Evolutionary conservation across 2,888 invertebrate species (phyloP).

Genomic region (Pterobdella sp.): DNA sequence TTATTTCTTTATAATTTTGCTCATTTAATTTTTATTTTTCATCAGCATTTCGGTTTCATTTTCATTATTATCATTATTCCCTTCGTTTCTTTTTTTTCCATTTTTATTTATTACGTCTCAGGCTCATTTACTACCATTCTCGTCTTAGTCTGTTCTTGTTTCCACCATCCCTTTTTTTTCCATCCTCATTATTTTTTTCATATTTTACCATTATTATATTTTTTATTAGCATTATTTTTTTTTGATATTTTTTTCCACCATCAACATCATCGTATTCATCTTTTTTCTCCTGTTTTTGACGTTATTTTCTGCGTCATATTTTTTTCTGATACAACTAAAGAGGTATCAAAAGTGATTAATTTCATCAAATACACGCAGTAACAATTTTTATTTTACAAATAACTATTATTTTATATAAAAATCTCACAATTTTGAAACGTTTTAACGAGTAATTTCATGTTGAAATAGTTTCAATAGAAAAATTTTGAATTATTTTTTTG

Average conservation of each 20-base stretch:
- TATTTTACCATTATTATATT: background rate
- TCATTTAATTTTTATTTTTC: background rate
- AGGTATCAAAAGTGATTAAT: no score
- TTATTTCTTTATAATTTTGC: background rate
- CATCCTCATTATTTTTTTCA: background rate
- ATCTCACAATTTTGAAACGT: no score
- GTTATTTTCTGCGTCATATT: no score
- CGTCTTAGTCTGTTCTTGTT: background rate
- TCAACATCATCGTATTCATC: background rate
- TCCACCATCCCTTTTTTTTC: background rate
- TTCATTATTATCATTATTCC: conserved; percentile 1
- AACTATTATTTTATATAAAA: no score
- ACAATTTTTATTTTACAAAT: background rate
- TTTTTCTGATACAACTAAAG: no score
- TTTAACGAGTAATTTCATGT: no score
- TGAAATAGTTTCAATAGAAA: no score
- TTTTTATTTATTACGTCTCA: background rate
- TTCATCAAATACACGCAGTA: background rate
- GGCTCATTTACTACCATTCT: conserved; percentile 8
- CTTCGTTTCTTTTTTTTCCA: background rate
- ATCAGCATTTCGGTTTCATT: background rate
- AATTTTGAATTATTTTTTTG: no score
- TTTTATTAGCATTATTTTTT: background rate
- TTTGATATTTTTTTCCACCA: background rate
- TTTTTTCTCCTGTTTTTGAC: background rate